A percentile compares a stretch with the other conserved stretches of the same genome.
These are phyloP conservation scores for Philonicus albiceps DNA, from an alignment of 2,888 invertebrate species.

Conservation along the genomic window DNA sequence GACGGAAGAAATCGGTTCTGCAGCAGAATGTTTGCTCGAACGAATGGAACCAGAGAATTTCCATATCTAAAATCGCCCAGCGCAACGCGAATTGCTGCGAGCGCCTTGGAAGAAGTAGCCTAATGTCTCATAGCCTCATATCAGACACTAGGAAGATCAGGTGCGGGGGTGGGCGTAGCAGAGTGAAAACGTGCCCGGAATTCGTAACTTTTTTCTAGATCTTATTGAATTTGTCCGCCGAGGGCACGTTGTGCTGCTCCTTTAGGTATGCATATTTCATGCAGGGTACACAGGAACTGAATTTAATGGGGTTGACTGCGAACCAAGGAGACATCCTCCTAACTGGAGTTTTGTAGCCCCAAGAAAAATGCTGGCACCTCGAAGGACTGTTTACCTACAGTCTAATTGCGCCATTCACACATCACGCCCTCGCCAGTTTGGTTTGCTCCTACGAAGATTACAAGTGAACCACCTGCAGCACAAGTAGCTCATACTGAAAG, in stretches of 20 bases:
- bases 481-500: neutral
- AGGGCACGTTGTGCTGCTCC: neutral
- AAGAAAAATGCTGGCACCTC: neutral
- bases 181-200: slow-evolving; percentile 10
- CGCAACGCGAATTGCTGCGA: neutral
- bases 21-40: neutral
- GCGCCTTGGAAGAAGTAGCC: neutral
- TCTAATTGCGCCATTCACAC: neutral
- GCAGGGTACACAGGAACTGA: neutral
- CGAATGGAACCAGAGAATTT: neutral
- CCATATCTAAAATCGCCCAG: neutral
- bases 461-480: neutral
- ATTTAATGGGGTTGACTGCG: neutral
- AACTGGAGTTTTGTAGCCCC: neutral
- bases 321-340: neutral
- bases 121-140: neutral
- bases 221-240: slow-evolving; percentile 3
- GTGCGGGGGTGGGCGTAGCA: neutral
- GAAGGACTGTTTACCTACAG: neutral
- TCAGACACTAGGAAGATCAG: neutral
- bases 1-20: neutral
- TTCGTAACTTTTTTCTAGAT: neutral
- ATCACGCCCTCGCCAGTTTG: neutral
- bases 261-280: neutral
- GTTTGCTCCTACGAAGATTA: neutral